Base-by-base conservation (phyloP, 1,140 invertebrate genomes). In the Drosophila teissieri region DNA sequence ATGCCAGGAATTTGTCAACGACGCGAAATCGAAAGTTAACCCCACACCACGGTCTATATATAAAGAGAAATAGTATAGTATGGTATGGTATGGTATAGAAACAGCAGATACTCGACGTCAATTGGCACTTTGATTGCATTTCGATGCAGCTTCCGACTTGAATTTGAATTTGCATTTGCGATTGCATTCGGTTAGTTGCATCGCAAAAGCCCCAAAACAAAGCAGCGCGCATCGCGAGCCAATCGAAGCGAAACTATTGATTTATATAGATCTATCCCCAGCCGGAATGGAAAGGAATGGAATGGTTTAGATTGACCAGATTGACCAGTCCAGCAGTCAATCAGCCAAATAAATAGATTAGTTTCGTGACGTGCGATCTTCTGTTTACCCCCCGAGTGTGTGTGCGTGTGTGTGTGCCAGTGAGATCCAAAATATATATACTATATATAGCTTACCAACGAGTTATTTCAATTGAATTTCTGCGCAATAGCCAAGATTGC, bases 301-400 rank as follows among this genome's bases (percentile, higher is more conserved):
- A 78, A 74, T 61, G 73, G 31, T 31, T 31, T 31, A 31, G 56
- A 63, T 49, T 34, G 48, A 45, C 44, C 73, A 31, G 56, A 63
- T 49, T 34, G 48, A 45, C 44, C 73, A 34, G 15, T 77, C 54
- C 67, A 72, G 78, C 78, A 80, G 83, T 58, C 63, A 85, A 78
- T 75, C 78, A 76, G 83, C 63, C 63, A 85, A 89, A 89, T 86
- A 86, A 86, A 86, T 86, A 86, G 75, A 86, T 86, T 86, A 86
- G 83, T 86, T 89, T 83, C 68, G 78, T 85, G 82, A 85, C 82
- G 82, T 63, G 46, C 69, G 60, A 46, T 73, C 62, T 51, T 42
- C n/a, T 56, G 17, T 62, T 34, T 58, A 42, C 19, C 49, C 40
- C 0, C 31, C 58, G 15, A 27, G n/a, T 31, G 53, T 57, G 39